Base-by-base conservation (phyloP, 2,888 invertebrate genomes). In the Lycophotia porphyrea region DNA sequence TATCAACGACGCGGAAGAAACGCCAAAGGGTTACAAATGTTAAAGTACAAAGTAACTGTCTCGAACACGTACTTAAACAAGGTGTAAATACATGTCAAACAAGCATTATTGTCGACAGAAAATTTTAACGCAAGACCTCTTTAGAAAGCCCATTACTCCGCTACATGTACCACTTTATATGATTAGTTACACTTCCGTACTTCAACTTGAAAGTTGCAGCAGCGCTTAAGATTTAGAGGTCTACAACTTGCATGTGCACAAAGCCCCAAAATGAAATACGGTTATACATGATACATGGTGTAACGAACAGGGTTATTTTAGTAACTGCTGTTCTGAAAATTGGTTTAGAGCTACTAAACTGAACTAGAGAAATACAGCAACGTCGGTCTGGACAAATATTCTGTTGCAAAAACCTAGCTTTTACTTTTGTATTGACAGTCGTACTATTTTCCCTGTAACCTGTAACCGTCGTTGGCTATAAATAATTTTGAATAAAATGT, bases 161-260 rank as follows among this genome's bases (percentile, higher is more conserved):
- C 58, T 67, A 63, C 83, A 74, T 67, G 64, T 81, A 61, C 27
- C 81, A 81, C 81, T 82, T 84, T 73, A 82, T 81, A 81, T 84
- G 81, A 82, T 81, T 81, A 84, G 84, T 82, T 84, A 80, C 82
- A 69, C 84, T 80, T 80, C 42, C 49, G 24, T 71, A 71, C 71
- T 74, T 49, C 64, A 68, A 71, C 55, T 70, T 70, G 74, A 68
- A 80, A 84, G 65, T 82, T 82, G 84, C 76, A 84, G 64, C 36
- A 34, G 21, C 52, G 84, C 72, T 80, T 80, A 81, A 82, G 84
- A 81, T 84, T 82, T 82, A 82, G 60, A 36, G 71, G 74, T 83
- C 58, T 73, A 73, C 63, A 80, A 69, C 49, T 74, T 74, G 69
- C 79, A 80, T 84, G 81, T 80, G 74, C 84, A 70, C 52, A 68